These are phyloP conservation scores for Callinectes sapidus DNA, from an alignment of 2,888 invertebrate genomes.

Conservation along the genomic window DNA sequence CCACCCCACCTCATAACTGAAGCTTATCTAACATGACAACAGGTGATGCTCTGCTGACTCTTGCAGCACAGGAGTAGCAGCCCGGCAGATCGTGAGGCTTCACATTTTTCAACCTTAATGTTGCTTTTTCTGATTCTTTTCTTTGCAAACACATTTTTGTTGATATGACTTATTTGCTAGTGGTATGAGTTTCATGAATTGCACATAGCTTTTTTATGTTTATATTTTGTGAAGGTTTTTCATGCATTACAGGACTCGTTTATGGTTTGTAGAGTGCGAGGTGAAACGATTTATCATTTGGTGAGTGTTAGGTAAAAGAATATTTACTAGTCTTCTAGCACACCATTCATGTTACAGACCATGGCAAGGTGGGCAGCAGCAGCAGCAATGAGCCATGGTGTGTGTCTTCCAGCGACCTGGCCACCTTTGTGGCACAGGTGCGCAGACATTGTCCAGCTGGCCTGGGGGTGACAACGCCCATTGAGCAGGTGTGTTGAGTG, in stretches of 20 bases:
- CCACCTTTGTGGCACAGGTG: conserved; percentile 23
- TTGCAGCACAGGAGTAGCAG: too few species aligned
- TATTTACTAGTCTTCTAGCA: background rate
- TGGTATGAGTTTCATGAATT: background rate
- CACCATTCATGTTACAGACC: conserved; percentile 14
- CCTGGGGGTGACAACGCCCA: conserved; percentile 39
- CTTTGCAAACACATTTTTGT: too few species aligned
- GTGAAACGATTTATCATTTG: too few species aligned
- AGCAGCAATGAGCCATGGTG: background rate
- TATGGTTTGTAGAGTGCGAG: too few species aligned
- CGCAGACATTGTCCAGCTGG: conserved; percentile 33
- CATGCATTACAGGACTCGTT: background rate
- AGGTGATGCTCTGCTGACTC: too few species aligned
- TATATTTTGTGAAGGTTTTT: background rate
- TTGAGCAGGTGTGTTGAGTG: conserved; percentile 11
- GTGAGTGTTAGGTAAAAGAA: background rate
- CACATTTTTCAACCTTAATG: too few species aligned
- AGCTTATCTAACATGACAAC: too few species aligned
- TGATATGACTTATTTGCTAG: too few species aligned
- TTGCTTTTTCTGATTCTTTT: too few species aligned
- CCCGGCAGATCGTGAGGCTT: too few species aligned
- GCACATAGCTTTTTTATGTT: background rate
- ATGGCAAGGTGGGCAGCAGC: background rate
- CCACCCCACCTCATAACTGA: too few species aligned
- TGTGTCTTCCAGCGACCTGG: conserved; percentile 5